Conservation (phyloP, 2,888 invertebrate genomes). For the Drosophila ezoana region DNA sequence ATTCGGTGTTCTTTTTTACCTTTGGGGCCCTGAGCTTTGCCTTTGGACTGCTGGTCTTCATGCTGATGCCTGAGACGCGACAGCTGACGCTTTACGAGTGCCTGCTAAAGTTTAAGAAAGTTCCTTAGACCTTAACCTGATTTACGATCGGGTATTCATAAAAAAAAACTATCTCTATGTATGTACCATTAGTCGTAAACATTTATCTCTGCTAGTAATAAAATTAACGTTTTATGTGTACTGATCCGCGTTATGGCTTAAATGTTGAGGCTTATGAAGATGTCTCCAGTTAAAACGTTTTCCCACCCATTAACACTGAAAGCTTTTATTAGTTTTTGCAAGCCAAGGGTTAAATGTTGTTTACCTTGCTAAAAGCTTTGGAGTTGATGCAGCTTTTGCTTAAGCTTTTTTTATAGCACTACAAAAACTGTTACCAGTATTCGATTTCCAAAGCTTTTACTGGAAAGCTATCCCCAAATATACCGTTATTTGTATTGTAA, state of each 20-base stretch:
- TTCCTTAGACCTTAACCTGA: constrained; percentile 52
- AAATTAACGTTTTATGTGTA: constrained; percentile 7
- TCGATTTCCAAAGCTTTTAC: constrained; percentile 46
- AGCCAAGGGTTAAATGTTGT: neutral
- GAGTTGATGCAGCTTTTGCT: neutral
- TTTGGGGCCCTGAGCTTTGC: constrained; percentile 74
- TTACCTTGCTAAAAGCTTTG: neutral
- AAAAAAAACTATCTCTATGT: constrained; percentile 18
- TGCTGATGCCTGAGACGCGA: constrained; percentile 81
- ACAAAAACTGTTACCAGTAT: constrained; percentile 51
- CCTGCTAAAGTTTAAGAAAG: constrained; percentile 75
- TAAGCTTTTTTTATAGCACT: constrained; percentile 51
- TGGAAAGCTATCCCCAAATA: constrained; percentile 32
- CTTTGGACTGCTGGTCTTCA: constrained; percentile 73
- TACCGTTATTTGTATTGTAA: constrained; percentile 45
- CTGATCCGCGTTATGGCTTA: neutral
- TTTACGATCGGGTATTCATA: constrained; percentile 6
- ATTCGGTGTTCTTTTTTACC: constrained; percentile 74
- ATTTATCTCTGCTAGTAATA: constrained; percentile 46
- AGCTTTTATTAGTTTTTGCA: neutral
- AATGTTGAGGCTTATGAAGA: neutral
- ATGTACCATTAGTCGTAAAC: constrained; percentile 28
- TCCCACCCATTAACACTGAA: neutral
- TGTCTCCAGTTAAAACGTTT: neutral
- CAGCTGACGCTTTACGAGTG: constrained; percentile 77